Evolutionary conservation across 1,140 invertebrate genomes (phyloP).

Genomic region (Brachionus calyciflorus): DNA sequence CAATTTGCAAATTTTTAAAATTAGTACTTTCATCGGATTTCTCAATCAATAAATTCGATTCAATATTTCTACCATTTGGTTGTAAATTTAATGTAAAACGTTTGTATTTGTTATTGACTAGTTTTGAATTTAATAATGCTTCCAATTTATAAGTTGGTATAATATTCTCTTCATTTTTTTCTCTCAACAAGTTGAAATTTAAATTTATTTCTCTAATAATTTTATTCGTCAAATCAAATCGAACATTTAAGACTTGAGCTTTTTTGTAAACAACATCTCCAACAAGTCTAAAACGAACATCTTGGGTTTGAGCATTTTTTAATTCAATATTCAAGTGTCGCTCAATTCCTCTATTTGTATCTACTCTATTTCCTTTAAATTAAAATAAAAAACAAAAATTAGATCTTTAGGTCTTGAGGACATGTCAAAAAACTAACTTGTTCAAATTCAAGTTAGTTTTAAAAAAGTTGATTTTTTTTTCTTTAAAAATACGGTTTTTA

Average conservation of each 20-base stretch:
- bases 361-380: neutral
- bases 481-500: too few relatives aligned
- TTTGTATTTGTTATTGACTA: neutral
- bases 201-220: conserved; percentile 27
- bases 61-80: neutral
- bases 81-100: neutral
- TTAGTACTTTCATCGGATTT: neutral
- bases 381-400: too few relatives aligned
- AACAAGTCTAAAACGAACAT: conserved; percentile 26
- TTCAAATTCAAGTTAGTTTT: too few relatives aligned
- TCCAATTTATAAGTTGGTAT: conserved; percentile 15
- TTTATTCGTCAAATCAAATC: conserved; percentile 5
- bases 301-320: neutral
- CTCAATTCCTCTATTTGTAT: conserved; percentile 28
- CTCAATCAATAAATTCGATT: neutral
- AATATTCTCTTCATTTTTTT: neutral
- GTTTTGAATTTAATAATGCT: neutral
- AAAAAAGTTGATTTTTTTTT: too few relatives aligned
- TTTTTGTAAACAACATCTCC: conserved; percentile 22
- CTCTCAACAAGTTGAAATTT: neutral
- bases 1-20: neutral
- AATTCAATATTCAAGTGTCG: conserved; percentile 25
- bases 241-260: neutral
- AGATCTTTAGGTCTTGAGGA: too few relatives aligned
- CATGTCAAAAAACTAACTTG: too few relatives aligned